These are phyloP conservation scores for Nineta flava DNA, from an alignment of 2,888 invertebrate species.

Conservation along the genomic window DNA sequence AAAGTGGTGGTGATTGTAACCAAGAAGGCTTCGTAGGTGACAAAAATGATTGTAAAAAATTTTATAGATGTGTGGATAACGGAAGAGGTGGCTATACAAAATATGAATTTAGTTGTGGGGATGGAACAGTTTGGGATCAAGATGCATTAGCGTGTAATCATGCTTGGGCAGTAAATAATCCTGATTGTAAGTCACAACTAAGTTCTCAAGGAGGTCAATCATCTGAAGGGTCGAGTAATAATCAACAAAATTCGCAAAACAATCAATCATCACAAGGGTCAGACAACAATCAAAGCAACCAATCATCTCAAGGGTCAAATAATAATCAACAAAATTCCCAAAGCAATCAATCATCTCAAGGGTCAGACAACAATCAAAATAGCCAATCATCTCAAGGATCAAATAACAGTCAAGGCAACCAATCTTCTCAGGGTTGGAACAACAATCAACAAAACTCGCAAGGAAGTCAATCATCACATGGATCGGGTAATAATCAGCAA, in stretches of 20 bases:
- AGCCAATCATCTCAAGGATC: slow-evolving; percentile 1
- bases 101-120: slow-evolving; percentile 45
- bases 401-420: neutral
- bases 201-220: slow-evolving; percentile 10
- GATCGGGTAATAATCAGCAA: neutral
- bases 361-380: neutral
- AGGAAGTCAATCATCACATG: slow-evolving; percentile 2
- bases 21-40: slow-evolving; percentile 33
- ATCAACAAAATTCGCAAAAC: neutral
- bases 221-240: slow-evolving; percentile 11
- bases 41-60: slow-evolving; percentile 43
- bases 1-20: slow-evolving; percentile 19
- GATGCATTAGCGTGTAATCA: slow-evolving; percentile 44
- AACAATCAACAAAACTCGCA: neutral
- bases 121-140: slow-evolving; percentile 54
- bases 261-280: slow-evolving; percentile 1
- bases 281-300: neutral
- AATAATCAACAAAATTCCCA: neutral
- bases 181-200: slow-evolving; percentile 11
- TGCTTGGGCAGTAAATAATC: slow-evolving; percentile 30
- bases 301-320: slow-evolving; percentile 1
- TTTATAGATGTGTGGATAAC: slow-evolving; percentile 57
- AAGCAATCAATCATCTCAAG: slow-evolving; percentile 1
- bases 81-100: slow-evolving; percentile 37
- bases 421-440: neutral